Evolutionary conservation across 2,113 vertebrate genomes (phyloP).

Genomic region (Passer montanus): DNA sequence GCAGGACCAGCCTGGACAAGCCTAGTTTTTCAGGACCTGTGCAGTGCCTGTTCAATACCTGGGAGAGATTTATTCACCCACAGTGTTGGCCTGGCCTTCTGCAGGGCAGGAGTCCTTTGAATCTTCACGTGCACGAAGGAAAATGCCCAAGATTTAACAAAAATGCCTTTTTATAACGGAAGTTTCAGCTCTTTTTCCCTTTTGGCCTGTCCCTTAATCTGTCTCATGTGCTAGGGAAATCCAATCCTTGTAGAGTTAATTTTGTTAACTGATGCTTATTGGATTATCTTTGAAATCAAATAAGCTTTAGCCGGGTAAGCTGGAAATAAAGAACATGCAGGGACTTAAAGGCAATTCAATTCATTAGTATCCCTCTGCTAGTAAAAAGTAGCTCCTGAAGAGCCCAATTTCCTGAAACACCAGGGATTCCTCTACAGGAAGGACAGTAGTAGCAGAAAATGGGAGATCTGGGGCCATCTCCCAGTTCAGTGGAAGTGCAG

Average conservation of each 20-base stretch:
- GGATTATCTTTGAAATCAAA: slow-evolving; percentile 22
- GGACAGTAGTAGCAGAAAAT: not conserved
- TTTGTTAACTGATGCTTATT: slow-evolving; percentile 30
- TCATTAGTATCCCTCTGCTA: not conserved
- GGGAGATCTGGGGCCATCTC: not conserved
- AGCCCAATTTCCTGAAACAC: not conserved
- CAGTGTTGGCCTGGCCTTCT: not conserved
- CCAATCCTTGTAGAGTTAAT: not conserved
- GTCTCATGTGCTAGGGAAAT: not conserved
- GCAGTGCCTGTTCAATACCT: not conserved
- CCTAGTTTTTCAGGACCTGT: not conserved
- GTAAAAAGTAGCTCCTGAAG: not conserved
- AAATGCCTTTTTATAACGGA: not conserved
- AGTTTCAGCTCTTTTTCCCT: not conserved
- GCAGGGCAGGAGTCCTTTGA: not conserved
- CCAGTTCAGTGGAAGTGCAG: not conserved
- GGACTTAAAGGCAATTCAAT: not conserved
- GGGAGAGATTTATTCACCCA: not conserved
- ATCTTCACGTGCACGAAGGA: not conserved
- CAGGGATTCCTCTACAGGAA: not conserved
- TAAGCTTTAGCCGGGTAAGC: not conserved
- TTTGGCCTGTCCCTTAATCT: not conserved
- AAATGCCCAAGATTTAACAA: not conserved
- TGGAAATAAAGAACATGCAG: not conserved
- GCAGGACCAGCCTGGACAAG: not conserved